These are phyloP conservation scores for Drosophila biarmipes DNA, from an alignment of 1,140 invertebrate genomes.

Conservation along the genomic window DNA sequence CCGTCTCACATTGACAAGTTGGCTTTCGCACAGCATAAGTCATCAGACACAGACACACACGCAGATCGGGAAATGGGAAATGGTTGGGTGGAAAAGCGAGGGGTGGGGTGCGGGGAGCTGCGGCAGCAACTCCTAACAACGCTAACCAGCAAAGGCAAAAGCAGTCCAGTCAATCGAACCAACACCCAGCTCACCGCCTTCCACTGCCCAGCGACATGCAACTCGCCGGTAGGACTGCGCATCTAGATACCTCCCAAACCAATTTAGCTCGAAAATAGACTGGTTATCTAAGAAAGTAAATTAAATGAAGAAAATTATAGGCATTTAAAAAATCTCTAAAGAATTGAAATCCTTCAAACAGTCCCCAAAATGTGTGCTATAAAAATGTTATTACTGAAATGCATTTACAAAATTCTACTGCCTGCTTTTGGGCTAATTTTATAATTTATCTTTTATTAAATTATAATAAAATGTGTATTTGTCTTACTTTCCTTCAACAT, in stretches of 20 bases:
- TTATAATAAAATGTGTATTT: no score
- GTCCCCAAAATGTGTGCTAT: no score
- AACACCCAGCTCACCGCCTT: slow-evolving; percentile 18
- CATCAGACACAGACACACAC: slow-evolving; percentile 22
- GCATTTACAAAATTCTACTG: no score
- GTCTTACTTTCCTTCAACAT: no score
- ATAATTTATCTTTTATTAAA: no score
- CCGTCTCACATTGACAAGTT: slow-evolving; percentile 75
- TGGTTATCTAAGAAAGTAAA: background rate
- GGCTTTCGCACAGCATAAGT: slow-evolving; percentile 64
- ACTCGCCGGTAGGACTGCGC: slow-evolving; percentile 9
- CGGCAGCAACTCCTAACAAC: slow-evolving; percentile 36
- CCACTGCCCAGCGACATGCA: slow-evolving; percentile 16
- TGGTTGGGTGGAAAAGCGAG: background rate
- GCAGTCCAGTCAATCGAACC: slow-evolving; percentile 44
- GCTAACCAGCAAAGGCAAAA: slow-evolving; percentile 39
- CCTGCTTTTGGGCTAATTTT: no score
- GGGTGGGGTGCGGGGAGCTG: background rate
- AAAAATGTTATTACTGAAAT: no score
- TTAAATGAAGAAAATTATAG: no score
- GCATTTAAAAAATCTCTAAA: no score
- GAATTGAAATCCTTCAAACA: no score
- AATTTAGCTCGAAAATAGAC: slow-evolving; percentile 1
- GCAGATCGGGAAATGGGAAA: slow-evolving; percentile 8
- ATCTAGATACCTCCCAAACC: background rate